These are phyloP conservation scores for Corythoichthys intestinalis DNA, from an alignment of 2,113 vertebrate genomes.

Conservation along the genomic window DNA sequence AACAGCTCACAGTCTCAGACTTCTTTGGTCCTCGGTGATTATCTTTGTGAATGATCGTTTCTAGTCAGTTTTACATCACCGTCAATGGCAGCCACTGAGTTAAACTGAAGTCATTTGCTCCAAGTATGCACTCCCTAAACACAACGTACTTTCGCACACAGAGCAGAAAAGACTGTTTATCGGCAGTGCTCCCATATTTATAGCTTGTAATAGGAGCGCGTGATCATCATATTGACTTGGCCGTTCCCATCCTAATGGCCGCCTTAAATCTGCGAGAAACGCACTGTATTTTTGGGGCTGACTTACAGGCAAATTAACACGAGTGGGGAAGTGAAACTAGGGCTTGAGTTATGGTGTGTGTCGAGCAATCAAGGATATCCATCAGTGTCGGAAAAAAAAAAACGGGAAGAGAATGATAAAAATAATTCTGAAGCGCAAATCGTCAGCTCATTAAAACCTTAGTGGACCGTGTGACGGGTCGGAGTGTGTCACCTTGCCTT, in stretches of 20 bases:
- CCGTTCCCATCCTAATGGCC: conserved; percentile 60
- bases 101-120: background rate
- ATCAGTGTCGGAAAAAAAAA: conserved; percentile 45
- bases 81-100: too few relatives aligned
- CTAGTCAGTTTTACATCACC: too few relatives aligned
- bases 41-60: too few relatives aligned
- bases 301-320: conserved; percentile 72
- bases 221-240: conserved; percentile 65
- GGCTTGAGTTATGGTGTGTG: conserved; percentile 14
- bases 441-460: conserved; percentile 25
- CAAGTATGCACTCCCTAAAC: background rate
- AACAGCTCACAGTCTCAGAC: too few relatives aligned
- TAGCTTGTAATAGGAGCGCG: conserved; percentile 69
- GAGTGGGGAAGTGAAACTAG: conserved; percentile 33
- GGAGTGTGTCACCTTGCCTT: background rate
- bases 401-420: conserved; percentile 51
- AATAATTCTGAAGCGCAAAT: conserved; percentile 60
- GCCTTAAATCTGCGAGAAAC: conserved; percentile 63
- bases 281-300: conserved; percentile 47
- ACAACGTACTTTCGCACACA: background rate
- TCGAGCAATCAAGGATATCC: conserved; percentile 60
- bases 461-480: background rate
- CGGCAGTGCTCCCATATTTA: conserved; percentile 61
- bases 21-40: too few relatives aligned
- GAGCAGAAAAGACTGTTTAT: conserved; percentile 45